These are phyloP conservation scores for Pterostichus niger DNA, from an alignment of 2,888 invertebrate species.

Conservation along the genomic window DNA sequence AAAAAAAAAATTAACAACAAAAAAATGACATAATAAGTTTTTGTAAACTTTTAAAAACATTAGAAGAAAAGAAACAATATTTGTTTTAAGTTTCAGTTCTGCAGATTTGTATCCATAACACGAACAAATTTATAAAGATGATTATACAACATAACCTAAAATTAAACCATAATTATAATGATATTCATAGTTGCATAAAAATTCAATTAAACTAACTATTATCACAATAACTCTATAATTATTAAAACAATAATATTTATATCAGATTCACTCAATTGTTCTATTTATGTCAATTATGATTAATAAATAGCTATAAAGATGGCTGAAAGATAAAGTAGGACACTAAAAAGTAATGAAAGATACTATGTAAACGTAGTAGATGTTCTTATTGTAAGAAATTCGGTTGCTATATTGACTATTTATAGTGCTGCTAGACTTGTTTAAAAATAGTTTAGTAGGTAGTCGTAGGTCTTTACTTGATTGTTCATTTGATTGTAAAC, in stretches of 20 bases:
- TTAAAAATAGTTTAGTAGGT: constrained; percentile 60
- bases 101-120: constrained; percentile 11
- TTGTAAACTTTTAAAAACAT: too few species aligned
- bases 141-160: background rate
- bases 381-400: constrained; percentile 61
- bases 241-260: constrained; percentile 25
- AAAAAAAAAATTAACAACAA: too few species aligned
- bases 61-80: too few species aligned
- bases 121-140: constrained; percentile 23
- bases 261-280: constrained; percentile 46
- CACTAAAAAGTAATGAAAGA: constrained; percentile 28
- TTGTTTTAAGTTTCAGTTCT: background rate
- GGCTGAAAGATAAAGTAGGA: constrained; percentile 35
- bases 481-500: constrained; percentile 66
- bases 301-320: background rate
- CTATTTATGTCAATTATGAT: constrained; percentile 18
- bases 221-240: constrained; percentile 63
- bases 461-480: constrained; percentile 58
- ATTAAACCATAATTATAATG: constrained; percentile 1
- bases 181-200: constrained; percentile 4
- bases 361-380: constrained; percentile 45
- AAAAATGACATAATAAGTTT: too few species aligned
- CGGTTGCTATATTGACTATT: constrained; percentile 65
- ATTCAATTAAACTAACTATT: constrained; percentile 61
- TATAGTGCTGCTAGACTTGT: constrained; percentile 61